Percentiles rank a stretch among this genome's conserved stretches.
Evolutionary conservation across 2,888 invertebrate genomes (phyloP).

Genomic region (Cantharis rufa): DNA sequence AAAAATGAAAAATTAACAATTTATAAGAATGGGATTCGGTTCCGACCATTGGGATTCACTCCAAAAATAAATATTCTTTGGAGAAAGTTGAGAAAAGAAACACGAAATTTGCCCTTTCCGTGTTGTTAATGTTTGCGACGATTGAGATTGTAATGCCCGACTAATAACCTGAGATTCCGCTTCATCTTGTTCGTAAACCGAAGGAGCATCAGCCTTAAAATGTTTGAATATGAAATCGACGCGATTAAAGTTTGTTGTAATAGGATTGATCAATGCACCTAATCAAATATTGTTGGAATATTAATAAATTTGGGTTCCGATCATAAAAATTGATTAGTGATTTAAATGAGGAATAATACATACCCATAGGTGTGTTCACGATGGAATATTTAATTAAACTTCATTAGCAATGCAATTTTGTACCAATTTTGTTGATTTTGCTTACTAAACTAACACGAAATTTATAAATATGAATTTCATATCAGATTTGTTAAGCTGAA

Average conservation of each 20-base stretch:
- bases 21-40: not conserved
- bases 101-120: not conserved
- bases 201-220: not conserved
- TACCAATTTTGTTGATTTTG: not conserved
- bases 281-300: not conserved
- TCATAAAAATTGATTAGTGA: not conserved
- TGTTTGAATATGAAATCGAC: not conserved
- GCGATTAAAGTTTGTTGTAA: not conserved
- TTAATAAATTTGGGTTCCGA: not conserved
- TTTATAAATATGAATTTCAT: constrained; percentile 2
- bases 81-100: not conserved
- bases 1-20: not conserved
- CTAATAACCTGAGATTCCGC: not conserved
- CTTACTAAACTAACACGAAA: not conserved
- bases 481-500: not conserved
- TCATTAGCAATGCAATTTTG: not conserved
- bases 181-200: not conserved
- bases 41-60: not conserved
- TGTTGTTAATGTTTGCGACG: not conserved
- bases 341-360: not conserved
- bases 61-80: not conserved
- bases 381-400: not conserved
- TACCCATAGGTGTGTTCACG: not conserved
- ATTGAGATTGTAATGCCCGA: not conserved
- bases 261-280: not conserved